Evolutionary conservation across 2,888 invertebrate genomes (phyloP), one percentile per base, ranked within the genome.

Genomic region (Prostheceraeus crozeri): DNA sequence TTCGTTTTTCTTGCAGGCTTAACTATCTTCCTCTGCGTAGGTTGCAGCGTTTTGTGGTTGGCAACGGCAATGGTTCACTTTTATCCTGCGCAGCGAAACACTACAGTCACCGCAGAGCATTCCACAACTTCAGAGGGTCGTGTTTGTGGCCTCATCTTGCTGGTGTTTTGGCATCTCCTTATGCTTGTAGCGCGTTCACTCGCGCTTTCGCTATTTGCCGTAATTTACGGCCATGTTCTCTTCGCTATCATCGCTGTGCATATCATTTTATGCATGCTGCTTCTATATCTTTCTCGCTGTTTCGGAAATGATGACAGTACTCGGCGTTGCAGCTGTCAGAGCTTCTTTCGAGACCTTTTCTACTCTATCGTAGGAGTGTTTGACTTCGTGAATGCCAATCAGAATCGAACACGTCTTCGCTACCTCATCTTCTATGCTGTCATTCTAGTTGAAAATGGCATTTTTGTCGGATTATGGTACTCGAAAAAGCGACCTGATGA

Each of bases 361-460:
- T 33, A 36, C 3, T 16, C 35, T 23, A 36, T 36, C 36, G 55
- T 55, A 19, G 55, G 55, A 4, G 21, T 55, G 4, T 55, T 55
- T 16, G 55, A 55, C 14, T 55, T 55, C 36, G 55, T 55, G 4
- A 55, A 55, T 23, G 55, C 14, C 4, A 55, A 55, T 35, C 35
- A 55, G 14, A 36, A 36, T 3, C 35, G 36, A 35, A 55, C 55
- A 11, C 2, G 55, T 10, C 25, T 55, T 8, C 52, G 55, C 16
- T 55, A 55, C 25, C 25, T 55, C 2, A 23, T 55, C 3, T 33
- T 45, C 19, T 55, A 55, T 27, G 4, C 11, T 14, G 23, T 55
- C 25, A 35, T 35, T 33, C 36, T 36, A n/a, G 3, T 55, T 3
- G 55, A 55, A 33, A 55, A 55, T 35, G 8, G 21, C 35, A 35